phyloP scores from a whole-genome alignment of 2,888 invertebrate species.

The Andrena praecox region DNA sequence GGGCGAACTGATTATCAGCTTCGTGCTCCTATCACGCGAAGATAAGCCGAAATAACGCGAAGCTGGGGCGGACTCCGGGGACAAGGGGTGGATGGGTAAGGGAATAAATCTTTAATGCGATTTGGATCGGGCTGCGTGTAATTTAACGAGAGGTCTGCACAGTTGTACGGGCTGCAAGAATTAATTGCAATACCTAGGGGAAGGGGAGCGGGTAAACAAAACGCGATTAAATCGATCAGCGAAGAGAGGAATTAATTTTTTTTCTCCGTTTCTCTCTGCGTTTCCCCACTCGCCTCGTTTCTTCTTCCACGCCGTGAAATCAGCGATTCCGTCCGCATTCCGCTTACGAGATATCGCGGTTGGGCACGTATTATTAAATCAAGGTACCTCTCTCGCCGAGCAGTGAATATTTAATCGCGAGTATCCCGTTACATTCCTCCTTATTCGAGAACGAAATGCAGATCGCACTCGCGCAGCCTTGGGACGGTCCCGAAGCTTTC shows the following conservation, averaged over 20 bases:
- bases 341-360: background rate
- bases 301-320: conserved; percentile 1
- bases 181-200: conserved; percentile 22
- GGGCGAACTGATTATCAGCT: conserved; percentile 46
- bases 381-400: background rate
- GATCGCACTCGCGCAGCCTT: too few relatives aligned
- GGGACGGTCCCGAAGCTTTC: too few relatives aligned
- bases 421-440: too few relatives aligned
- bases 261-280: background rate
- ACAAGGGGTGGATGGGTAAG: background rate
- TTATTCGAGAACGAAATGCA: too few relatives aligned
- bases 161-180: background rate
- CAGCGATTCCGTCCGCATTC: background rate
- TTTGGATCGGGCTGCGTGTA: conserved; percentile 41
- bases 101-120: conserved; percentile 56
- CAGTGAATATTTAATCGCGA: background rate
- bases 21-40: conserved; percentile 23
- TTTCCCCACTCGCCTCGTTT: background rate
- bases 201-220: conserved; percentile 8
- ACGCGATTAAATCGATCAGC: conserved; percentile 26
- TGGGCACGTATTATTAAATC: conserved; percentile 12
- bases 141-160: conserved; percentile 32
- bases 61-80: background rate
- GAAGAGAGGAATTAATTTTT: conserved; percentile 28
- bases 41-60: conserved; percentile 42